Base-by-base conservation (phyloP, 1,140 invertebrate species). In the Drosophila parvula region DNA sequence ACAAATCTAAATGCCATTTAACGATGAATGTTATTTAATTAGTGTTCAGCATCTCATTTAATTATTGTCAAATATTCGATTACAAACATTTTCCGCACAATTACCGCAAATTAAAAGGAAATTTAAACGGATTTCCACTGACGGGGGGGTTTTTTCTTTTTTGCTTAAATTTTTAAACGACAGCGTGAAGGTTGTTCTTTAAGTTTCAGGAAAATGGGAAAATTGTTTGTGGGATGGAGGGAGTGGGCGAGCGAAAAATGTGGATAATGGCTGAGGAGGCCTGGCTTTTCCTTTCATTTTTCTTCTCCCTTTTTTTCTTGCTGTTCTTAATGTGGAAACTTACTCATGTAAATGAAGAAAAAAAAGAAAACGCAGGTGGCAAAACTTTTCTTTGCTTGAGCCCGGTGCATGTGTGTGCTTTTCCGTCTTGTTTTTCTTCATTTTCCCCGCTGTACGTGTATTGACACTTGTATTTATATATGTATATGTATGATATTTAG, bases 281-380 rank as follows among this genome's bases (percentile, higher is more conserved):
- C 78, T 86, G 77, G 59, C 78, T 86, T 81, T 71, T 73, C 82
- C 79, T 82, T 82, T 74, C 61, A 16, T 11, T 28, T 22, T 27
- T 48, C n/a, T 48, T 4, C n/a, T 14, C 30, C 47, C 47, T 50
- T 28, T 80, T 65, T 43, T 34, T 34, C 7, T 16, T 11, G 51
- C 60, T 56, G 57, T 64, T 59, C 71, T 89, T 89, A 89, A 88
- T 88, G 77, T 89, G 61, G 47, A 83, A 89, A 88, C 77, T 88
- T 88, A 88, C 84, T 89, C 77, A 89, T 88, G 80, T 80, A 89
- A 89, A 89, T 88, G 79, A 88, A 88, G 79, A 88, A 88, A 71
- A 78, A 83, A 41, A 71, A 78, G 79, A 41, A 36, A 38, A 70
- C 71, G 65, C 82, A 86, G 82, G 79, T 86, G 82, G 79, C 61